A percentile compares a stretch with the other conserved stretches of the same genome.
Conservation (phyloP, 2,888 invertebrate species). For the Hedya salicella region DNA sequence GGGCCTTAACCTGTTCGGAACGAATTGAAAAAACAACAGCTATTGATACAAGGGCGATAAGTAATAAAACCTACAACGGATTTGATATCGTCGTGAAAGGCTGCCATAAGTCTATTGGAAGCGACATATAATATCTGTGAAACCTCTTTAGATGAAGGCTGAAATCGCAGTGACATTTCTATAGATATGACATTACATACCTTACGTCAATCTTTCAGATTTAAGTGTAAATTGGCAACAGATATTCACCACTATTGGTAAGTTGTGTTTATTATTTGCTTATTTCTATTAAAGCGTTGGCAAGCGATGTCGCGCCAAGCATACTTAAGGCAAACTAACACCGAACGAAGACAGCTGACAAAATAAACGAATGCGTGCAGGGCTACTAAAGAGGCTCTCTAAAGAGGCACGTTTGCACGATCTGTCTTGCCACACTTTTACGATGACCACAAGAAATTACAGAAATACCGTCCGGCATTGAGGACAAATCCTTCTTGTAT, state of each 20-base stretch:
- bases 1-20: conserved; percentile 45
- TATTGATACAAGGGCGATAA: conserved; percentile 62
- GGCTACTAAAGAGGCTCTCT: conserved; percentile 78
- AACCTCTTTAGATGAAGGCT: conserved; percentile 14
- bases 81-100: conserved; percentile 51
- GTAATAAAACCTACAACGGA: conserved; percentile 61
- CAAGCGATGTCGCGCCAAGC: conserved; percentile 41
- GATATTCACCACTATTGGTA: too few relatives aligned
- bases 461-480: too few relatives aligned
- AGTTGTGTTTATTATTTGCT: too few relatives aligned
- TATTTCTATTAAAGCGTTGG: conserved; percentile 10
- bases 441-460: too few relatives aligned
- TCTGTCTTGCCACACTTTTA: conserved; percentile 20
- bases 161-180: not conserved
- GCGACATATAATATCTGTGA: conserved; percentile 55
- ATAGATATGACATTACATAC: not conserved
- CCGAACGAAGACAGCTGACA: conserved; percentile 65
- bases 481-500: too few relatives aligned
- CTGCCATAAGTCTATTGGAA: conserved; percentile 54
- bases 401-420: conserved; percentile 39
- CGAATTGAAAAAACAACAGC: conserved; percentile 60
- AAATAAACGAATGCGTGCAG: conserved; percentile 82
- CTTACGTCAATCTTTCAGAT: not conserved
- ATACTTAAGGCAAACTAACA: conserved; percentile 42
- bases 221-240: not conserved